A percentile compares a stretch with the other conserved stretches of the same genome.
These are phyloP conservation scores for Elgonia sp. DNA, from an alignment of 2,888 invertebrate genomes.

Conservation along the genomic window DNA sequence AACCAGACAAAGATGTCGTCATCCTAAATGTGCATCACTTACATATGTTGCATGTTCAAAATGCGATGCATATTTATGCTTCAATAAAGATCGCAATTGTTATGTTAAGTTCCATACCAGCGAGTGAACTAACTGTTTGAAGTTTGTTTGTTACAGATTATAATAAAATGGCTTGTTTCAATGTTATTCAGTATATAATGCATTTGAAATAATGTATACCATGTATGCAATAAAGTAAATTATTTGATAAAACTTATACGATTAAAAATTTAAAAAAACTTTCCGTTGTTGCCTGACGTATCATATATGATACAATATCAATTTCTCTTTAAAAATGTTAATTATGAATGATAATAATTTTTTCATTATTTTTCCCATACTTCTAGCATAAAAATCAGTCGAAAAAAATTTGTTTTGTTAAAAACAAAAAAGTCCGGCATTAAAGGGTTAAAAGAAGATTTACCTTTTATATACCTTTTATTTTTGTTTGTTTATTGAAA, in stretches of 20 bases:
- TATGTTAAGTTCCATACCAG: conserved; percentile 43
- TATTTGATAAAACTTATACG: conserved; percentile 38
- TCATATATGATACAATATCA: conserved; percentile 49
- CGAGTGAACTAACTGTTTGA: conserved; percentile 33
- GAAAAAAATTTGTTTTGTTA: conserved; percentile 21
- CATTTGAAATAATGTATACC: conserved; percentile 35
- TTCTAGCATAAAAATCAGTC: conserved; percentile 38
- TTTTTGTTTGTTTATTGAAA: too few relatives aligned
- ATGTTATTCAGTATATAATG: conserved; percentile 33
- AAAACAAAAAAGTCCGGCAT: conserved; percentile 28
- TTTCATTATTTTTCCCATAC: conserved; percentile 35
- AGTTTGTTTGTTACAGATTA: conserved; percentile 35
- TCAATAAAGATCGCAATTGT: conserved; percentile 50
- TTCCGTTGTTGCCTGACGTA: conserved; percentile 39
- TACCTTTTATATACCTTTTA: too few relatives aligned
- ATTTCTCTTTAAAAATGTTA: conserved; percentile 39
- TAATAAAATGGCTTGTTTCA: conserved; percentile 36
- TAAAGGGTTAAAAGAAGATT: conserved; percentile 35
- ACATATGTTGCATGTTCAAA: conserved; percentile 55
- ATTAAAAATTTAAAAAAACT: conserved; percentile 34
- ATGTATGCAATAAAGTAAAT: conserved; percentile 36
- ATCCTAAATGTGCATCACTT: conserved; percentile 38
- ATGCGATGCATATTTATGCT: conserved; percentile 42
- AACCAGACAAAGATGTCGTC: conserved; percentile 43
- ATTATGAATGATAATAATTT: conserved; percentile 40